Evolutionary conservation across 2,888 invertebrate genomes (phyloP), one percentile per base, ranked within the genome.

Genomic region (Teleogryllus oceanicus): DNA sequence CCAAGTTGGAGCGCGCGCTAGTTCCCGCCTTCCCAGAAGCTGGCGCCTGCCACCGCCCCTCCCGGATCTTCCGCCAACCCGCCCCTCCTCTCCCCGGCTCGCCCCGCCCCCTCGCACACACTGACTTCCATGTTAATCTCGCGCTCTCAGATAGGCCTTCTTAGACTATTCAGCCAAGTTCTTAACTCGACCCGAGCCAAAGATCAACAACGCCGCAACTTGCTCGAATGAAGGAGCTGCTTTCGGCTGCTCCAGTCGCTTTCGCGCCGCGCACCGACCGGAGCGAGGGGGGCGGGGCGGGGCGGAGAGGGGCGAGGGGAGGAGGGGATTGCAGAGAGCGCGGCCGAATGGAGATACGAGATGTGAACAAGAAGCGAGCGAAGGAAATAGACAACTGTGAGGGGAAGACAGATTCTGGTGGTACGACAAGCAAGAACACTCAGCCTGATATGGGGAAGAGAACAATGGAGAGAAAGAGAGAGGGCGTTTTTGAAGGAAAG

Each of bases 121-220:
- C 62, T n/a, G 13, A 3, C 62, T n/a, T 13, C 62, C 62, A 62
- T 62, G 62, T n/a, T 62, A 62, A 62, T 62, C 62, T 62, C 62
- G n/a, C 62, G 62, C 62, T 1, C 62, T 3, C 62, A 12, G 62
- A 62, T 62, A 13, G 62, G n/a, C 62, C 62, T 62, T 62, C 62
- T 62, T 62, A 62, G 62, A 62, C 62, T 62, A 62, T 62, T 62
- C 62, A 62, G 13, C 62, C 62, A 62, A 62, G 62, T 62, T 62
- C 62, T 62, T 62, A 62, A 62, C 62, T 62, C 13, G 62, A 37
- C 62, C 13, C 62, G n/a, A 62, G 62, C 62, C 62, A n/a, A 62
- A 62, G 62, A 62, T 62, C 62, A 62, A 62, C 62, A 62, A 10
- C 62, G 62, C 62, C n/a, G 62, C 62, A 62, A 62, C 16, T 62